A percentile compares a stretch with the other conserved stretches of the same genome.
Evolutionary conservation across 2,888 invertebrate species (phyloP).

Genomic region (Cecidostiba fungosa): DNA sequence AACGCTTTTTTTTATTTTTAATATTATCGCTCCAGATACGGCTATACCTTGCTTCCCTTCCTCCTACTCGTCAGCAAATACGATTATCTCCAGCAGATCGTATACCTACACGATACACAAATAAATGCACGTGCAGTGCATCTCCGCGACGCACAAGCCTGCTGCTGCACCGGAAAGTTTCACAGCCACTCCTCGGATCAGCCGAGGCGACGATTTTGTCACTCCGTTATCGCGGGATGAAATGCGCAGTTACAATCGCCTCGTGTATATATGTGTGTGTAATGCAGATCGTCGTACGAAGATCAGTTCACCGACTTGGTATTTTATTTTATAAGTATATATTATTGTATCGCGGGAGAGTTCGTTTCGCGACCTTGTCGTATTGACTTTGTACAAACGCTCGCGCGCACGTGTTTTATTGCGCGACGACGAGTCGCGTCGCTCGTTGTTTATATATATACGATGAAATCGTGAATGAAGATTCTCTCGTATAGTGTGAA

Average conservation of each 20-base stretch:
- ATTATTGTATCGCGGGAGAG: not conserved
- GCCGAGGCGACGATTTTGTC: not conserved
- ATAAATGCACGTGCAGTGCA: not conserved
- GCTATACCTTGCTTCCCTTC: not conserved
- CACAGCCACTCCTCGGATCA: not conserved
- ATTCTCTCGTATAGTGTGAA: not conserved
- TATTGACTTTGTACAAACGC: constrained; percentile 23
- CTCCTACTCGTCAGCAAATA: not conserved
- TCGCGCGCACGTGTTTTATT: constrained; percentile 1
- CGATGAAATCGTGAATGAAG: constrained; percentile 18
- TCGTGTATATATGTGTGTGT: not conserved
- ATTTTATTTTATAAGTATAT: not conserved
- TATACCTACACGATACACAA: not conserved
- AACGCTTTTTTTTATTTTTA: not conserved
- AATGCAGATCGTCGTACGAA: not conserved
- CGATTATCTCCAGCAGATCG: not conserved
- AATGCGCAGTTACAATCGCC: not conserved
- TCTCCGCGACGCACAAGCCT: not conserved
- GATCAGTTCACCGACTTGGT: not conserved
- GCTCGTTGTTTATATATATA: not conserved
- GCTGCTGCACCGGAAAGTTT: not conserved
- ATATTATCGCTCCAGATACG: not conserved
- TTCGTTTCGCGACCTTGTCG: constrained; percentile 22
- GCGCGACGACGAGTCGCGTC: not conserved
- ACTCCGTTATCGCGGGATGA: not conserved